Percentiles rank a stretch among this genome's conserved stretches.
Evolutionary conservation across 2,797 vertebrate species (phyloP).

Genomic region (Pyrocephalus nanus): DNA sequence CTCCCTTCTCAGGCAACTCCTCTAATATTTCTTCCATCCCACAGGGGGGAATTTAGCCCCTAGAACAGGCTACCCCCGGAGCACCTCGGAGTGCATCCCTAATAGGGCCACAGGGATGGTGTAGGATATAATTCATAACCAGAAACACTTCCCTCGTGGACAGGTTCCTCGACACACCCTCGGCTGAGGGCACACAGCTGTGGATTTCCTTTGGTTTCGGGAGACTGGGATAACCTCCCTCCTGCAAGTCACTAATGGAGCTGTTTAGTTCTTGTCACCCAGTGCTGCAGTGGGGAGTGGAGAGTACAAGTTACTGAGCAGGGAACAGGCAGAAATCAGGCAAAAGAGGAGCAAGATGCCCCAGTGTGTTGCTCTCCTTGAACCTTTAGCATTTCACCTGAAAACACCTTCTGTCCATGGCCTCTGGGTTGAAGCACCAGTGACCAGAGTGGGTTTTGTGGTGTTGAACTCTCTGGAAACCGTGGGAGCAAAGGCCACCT

Average conservation of each 20-base stretch:
- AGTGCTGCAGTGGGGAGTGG: neutral
- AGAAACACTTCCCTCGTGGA: conserved; percentile 53
- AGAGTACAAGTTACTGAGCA: neutral
- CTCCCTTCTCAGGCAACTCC: neutral
- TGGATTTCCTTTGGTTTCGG: conserved; percentile 23
- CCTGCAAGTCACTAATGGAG: neutral
- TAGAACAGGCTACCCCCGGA: neutral
- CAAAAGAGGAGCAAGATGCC: neutral
- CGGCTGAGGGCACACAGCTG: conserved; percentile 22
- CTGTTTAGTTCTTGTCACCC: neutral
- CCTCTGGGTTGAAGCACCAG: neutral
- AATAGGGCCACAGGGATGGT: neutral
- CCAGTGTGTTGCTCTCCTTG: neutral
- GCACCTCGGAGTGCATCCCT: neutral
- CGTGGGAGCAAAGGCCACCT: neutral
- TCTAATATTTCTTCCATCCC: neutral
- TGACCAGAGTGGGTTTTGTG: neutral
- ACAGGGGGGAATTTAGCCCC: neutral
- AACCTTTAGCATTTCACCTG: neutral
- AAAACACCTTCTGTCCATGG: neutral
- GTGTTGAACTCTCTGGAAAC: neutral
- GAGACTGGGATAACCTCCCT: neutral
- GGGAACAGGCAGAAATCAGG: neutral
- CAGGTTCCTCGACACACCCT: conserved; percentile 53
- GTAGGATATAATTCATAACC: conserved; percentile 37